phyloP scores from a whole-genome alignment of 2,113 vertebrate species.

The Lophius piscatorius region DNA sequence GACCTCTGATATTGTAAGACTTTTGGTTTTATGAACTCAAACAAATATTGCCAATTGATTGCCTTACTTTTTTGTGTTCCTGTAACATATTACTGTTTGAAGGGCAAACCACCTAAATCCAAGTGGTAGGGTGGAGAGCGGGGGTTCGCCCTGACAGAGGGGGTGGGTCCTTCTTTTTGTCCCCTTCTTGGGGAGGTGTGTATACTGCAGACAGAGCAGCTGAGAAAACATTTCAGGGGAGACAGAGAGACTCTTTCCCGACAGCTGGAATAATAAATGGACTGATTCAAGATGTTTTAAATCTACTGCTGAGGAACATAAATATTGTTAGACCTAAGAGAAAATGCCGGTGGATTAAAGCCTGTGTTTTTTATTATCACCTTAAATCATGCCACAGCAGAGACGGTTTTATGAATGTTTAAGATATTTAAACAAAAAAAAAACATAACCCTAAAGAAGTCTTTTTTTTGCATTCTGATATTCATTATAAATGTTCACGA shows the following conservation, averaged over 20 bases:
- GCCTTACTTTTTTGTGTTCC: too few species aligned
- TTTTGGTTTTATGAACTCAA: too few species aligned
- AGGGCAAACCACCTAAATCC: slow-evolving; percentile 52
- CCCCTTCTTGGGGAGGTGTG: slow-evolving; percentile 53
- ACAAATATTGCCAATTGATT: too few species aligned
- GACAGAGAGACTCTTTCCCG: slow-evolving; percentile 58
- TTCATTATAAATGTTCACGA: neutral
- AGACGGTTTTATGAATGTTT: slow-evolving; percentile 11
- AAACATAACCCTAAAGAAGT: slow-evolving; percentile 6
- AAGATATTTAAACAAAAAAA: slow-evolving; percentile 13
- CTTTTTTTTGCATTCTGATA: slow-evolving; percentile 15
- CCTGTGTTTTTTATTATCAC: slow-evolving; percentile 23
- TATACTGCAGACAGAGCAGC: slow-evolving; percentile 65
- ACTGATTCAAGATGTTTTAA: slow-evolving; percentile 67
- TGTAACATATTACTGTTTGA: too few species aligned
- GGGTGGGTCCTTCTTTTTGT: slow-evolving; percentile 58
- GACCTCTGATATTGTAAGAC: too few species aligned
- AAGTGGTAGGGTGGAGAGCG: slow-evolving; percentile 34
- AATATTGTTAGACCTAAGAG: slow-evolving; percentile 44
- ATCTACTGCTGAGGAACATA: slow-evolving; percentile 48
- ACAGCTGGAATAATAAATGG: slow-evolving; percentile 80
- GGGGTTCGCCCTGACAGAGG: slow-evolving; percentile 49
- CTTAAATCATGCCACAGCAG: slow-evolving; percentile 39
- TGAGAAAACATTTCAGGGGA: slow-evolving; percentile 77
- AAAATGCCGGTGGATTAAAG: slow-evolving; percentile 23